Base-by-base conservation (phyloP, 2,888 invertebrate genomes). In the Apotomis capreana region DNA sequence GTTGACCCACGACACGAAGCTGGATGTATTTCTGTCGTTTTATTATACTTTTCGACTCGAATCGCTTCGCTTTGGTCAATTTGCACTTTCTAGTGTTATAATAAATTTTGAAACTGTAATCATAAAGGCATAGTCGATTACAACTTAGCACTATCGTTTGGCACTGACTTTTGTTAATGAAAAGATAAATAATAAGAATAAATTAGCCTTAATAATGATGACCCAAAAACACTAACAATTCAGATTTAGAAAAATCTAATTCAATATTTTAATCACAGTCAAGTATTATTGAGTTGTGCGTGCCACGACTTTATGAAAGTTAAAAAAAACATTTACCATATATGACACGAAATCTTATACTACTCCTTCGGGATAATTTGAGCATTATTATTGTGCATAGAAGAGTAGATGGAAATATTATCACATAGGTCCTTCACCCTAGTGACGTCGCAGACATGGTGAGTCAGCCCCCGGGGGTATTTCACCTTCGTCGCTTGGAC, bases 401-500 rank as follows among this genome's bases (percentile, higher is more conserved):
- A 89, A 89, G 87, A 89, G 87, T 85, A 89, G 88, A 89, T 90
- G 88, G 84, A 89, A 87, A 85, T 83, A 79, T 81, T 84, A 91
- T 90, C 91, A 91, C 91, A 85, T 79, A 84, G 87, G 86, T 81
- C 78, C 78, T 83, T 80, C 77, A 84, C 82, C 85, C 87, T 85
- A 83, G 89, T 90, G 89, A 89, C 83, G 81, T 81, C 82, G 81
- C 83, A 77, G 83, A 84, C 83, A 80, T 26, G 83, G 81, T 82
- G 79, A 80, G 78, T 78, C 79, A 77, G 74, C 73, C 79, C 76
- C 79, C 82, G 76, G 74, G 82, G 84, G 78, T 78, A 83, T 89
- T 90, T 95, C 95, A 96, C 95, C 96, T 95, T 92, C 95, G 95
- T 91, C 96, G 94, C 84, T 95, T 94, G 81, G 95, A 94, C 76